Evolutionary conservation across 2,797 vertebrate species (phyloP).

Genomic region (Microctenopoma stevenorrisi): DNA sequence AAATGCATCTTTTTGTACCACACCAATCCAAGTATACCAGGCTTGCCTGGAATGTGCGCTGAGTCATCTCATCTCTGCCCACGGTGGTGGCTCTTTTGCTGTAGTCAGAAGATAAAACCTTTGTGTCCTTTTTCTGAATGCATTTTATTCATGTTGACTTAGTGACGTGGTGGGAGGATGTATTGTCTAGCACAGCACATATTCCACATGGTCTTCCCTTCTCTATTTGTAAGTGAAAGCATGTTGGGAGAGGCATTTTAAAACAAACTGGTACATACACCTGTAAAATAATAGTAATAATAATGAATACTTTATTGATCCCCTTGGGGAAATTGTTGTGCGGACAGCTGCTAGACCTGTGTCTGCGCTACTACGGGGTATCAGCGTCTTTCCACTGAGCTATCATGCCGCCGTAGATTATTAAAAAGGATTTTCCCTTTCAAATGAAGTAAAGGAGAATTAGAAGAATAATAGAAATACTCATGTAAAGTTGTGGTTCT

Average conservation of each 20-base stretch:
- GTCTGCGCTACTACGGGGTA: too few relatives aligned
- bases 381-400: too few relatives aligned
- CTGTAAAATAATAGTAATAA: too few relatives aligned
- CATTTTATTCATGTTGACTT: constrained; percentile 53
- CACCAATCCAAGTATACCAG: constrained; percentile 55
- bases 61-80: constrained; percentile 35
- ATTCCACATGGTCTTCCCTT: constrained; percentile 45
- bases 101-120: constrained; percentile 33
- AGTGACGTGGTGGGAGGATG: constrained; percentile 34
- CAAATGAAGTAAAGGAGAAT: too few relatives aligned
- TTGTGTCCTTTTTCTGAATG: constrained; percentile 62
- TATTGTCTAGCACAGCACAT: constrained; percentile 27
- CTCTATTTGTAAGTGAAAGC: constrained; percentile 40
- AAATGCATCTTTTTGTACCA: constrained; percentile 28
- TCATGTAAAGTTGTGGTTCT: not conserved
- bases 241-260: constrained; percentile 30
- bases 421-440: too few relatives aligned
- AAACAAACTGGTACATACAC: not conserved
- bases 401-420: too few relatives aligned
- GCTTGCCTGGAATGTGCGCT: constrained; percentile 66
- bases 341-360: too few relatives aligned
- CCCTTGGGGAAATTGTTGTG: too few relatives aligned
- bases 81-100: constrained; percentile 39
- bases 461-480: too few relatives aligned
- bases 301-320: too few relatives aligned